Base-by-base conservation (phyloP, 2,113 vertebrate genomes). In the Ammospiza caudacuta region DNA sequence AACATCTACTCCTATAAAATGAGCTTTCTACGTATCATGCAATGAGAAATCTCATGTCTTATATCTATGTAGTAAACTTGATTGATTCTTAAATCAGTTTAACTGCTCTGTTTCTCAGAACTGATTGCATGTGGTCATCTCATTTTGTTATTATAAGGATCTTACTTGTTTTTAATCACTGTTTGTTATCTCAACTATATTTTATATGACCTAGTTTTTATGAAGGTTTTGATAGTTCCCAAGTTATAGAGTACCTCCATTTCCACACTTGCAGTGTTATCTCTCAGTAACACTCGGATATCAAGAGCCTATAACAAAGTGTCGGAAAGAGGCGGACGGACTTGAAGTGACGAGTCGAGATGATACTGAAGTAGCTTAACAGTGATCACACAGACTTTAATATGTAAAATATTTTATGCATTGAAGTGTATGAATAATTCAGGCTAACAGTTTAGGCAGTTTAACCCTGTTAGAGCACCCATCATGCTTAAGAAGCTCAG, bases 51-150 rank as follows among this genome's bases (percentile, higher is more conserved):
- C 27, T 87, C 75, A 11, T 23, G 13, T 63, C 21, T 83, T 70
- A 10, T 79, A 86, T 19, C 31, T 21, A 9, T n/a, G 3, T 39
- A 75, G 29, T n/a, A 81, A 82, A 91, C 5, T 11, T 22, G 58
- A 51, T n/a, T 84, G 83, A 69, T 44, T 84, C 21, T 90, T 70
- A 46, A 90, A 91, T 80, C 12, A 31, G 11, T 72, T 80, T 78
- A 57, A 67, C 19, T 57, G 18, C 15, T 80, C 13, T 12, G 6
- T 62, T 92, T 92, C 47, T 76, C 31, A 70, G 57, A 78, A 79
- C 8, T 11, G 35, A 77, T 20, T 66, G 21, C 29, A 27, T 22
- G 29, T n/a, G 37, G 10, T 68, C 22, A 52, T 61, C 27, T 67
- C 6, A 12, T 35, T 73, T 79, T 76, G 35, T 61, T 74, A 19